Percentiles rank a stretch among this genome's conserved stretches.
These are phyloP conservation scores for Fulica atra DNA, from an alignment of 2,113 vertebrate genomes.

Conservation along the genomic window DNA sequence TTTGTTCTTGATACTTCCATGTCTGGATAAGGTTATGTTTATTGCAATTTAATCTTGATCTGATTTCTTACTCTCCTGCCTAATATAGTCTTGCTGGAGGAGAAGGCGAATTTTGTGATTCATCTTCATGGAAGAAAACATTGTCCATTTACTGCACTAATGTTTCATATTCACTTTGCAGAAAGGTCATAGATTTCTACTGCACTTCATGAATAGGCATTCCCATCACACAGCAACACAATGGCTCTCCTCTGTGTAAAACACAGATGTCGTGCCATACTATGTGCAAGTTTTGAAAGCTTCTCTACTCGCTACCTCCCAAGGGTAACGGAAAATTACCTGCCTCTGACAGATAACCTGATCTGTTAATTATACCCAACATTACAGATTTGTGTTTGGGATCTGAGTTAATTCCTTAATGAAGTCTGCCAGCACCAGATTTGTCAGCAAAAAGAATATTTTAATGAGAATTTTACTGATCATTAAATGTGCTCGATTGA, in stretches of 20 bases:
- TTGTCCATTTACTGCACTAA: background rate
- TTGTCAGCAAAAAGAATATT: conserved; percentile 13
- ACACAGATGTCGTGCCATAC: background rate
- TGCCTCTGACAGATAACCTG: conserved; percentile 3
- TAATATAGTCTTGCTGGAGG: background rate
- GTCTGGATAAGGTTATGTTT: background rate
- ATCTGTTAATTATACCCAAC: conserved; percentile 17
- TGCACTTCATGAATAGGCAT: background rate
- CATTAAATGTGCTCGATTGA: background rate
- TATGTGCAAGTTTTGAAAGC: background rate
- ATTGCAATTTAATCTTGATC: background rate
- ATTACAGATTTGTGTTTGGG: background rate
- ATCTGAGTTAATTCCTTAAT: conserved; percentile 20
- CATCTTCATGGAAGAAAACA: background rate
- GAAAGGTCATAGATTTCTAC: background rate
- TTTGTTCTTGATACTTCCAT: background rate
- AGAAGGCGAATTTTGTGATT: background rate
- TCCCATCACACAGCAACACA: background rate
- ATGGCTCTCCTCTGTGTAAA: background rate
- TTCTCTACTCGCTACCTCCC: background rate
- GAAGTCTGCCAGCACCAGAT: background rate
- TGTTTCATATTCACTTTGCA: background rate
- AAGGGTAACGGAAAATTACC: conserved; percentile 3
- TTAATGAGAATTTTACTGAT: conserved; percentile 12
- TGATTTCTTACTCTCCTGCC: background rate